Base-by-base conservation (phyloP, 1,140 invertebrate species). In the Caenorhabditis latens region DNA sequence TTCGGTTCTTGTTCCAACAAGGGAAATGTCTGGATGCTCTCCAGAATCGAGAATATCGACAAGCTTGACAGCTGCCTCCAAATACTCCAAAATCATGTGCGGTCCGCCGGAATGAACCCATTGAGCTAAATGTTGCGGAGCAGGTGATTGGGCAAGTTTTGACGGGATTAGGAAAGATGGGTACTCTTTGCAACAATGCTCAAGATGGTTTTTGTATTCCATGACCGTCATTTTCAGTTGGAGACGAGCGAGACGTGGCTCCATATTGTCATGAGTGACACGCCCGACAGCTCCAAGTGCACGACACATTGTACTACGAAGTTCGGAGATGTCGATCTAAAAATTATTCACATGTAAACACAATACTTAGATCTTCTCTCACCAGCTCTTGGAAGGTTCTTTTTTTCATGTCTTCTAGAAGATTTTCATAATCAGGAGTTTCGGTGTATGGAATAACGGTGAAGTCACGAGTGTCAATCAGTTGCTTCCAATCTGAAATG, bases 401-500 rank as follows among this genome's bases (percentile, higher is more conserved):
- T 11, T 50, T 58, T 19, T 84, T 84, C 55, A 84, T 84, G 21
- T 50, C 55, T 8, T 84, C 58, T 24, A 84, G 19, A 84, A 84
- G 58, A 2, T 32, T 42, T 11, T 84, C 83, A 42, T 63, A 84
- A 14, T 84, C 58, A 8, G 32, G 13, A 43, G 58, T 84, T 42
- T 84, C 83, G 2, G 83, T 58, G 14, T 61, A 84, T 46, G 83
- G 53, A 42, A 84, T 9, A 13, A 40, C 43, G 14, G 13, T 13
- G 53, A 84, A 61, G 21, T 84, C 83, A 9, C 83, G 83, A 84
- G 40, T 84, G 58, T 84, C 83, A 11, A 55, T 8, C 7, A 84
- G 55, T 24, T 58, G 16, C 14, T 40, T 61, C 83, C 83, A 84
- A 48, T 84, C 83, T 84, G 40, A 84, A 84, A 50, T 40, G n/a